A percentile compares a stretch with the other conserved stretches of the same genome.
Evolutionary conservation across 2,888 invertebrate genomes (phyloP).

Genomic region (Tenthredo amoena): DNA sequence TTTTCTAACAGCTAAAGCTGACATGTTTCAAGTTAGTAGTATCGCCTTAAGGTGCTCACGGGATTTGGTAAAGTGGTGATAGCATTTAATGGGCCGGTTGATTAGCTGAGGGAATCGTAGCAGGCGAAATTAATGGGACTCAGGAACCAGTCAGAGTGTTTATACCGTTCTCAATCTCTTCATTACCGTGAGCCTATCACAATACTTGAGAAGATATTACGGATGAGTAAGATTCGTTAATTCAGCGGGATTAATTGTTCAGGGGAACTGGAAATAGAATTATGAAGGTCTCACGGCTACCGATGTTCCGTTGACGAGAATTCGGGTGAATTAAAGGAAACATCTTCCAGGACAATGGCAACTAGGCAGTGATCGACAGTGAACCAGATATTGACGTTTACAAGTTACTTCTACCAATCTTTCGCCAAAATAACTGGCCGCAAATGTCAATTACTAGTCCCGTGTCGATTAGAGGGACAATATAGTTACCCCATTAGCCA

Average conservation of each 20-base stretch:
- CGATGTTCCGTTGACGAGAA: neutral
- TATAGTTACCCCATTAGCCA: no score
- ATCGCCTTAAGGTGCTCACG: neutral
- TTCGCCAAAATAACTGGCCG: no score
- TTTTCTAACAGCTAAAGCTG: neutral
- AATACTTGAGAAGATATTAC: neutral
- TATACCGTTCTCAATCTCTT: constrained; percentile 9
- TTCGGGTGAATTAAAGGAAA: neutral
- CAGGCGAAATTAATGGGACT: neutral
- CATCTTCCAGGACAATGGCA: no score
- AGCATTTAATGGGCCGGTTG: neutral
- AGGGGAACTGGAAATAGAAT: neutral
- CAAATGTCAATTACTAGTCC: no score
- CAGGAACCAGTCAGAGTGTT: neutral
- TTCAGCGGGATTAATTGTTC: neutral
- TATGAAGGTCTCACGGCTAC: neutral
- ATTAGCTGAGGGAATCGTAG: neutral
- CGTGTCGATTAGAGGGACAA: no score
- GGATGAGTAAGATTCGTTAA: neutral
- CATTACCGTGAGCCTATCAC: neutral
- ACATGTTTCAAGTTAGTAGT: neutral
- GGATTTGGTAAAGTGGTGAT: neutral
- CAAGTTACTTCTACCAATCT: no score
- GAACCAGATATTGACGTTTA: no score
- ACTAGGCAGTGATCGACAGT: no score